Evolutionary conservation across 2,113 vertebrate species (phyloP).

Genomic region (Trematocara marginatum): DNA sequence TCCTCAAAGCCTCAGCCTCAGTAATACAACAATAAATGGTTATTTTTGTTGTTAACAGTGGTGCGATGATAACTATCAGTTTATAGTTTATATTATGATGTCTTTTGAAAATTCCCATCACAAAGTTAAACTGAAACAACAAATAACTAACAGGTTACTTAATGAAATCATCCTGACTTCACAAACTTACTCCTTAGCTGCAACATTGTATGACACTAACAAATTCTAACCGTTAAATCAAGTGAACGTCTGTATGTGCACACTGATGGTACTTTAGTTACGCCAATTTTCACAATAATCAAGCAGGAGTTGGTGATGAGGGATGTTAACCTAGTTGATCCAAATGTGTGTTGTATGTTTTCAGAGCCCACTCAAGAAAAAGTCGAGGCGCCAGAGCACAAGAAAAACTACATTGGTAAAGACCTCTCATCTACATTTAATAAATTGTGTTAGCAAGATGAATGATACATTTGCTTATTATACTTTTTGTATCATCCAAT

Average conservation of each 20-base stretch:
- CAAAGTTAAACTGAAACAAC: background rate
- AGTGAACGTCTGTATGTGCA: background rate
- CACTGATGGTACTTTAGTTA: background rate
- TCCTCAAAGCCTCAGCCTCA: background rate
- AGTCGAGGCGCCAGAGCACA: background rate
- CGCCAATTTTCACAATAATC: background rate
- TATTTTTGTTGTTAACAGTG: background rate
- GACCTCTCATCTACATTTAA: background rate
- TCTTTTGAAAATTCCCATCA: background rate
- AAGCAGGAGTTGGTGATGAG: background rate
- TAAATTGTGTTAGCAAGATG: background rate
- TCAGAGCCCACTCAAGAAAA: constrained; percentile 12
- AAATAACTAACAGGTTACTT: background rate
- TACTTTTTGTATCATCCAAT: background rate
- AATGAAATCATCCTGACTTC: background rate
- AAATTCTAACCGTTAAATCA: background rate
- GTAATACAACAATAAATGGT: background rate
- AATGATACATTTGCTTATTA: background rate
- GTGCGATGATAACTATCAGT: background rate
- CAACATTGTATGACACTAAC: background rate
- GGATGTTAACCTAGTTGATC: background rate
- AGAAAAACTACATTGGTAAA: constrained; percentile 48
- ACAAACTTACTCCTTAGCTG: background rate
- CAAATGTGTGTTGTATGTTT: constrained; percentile 13
- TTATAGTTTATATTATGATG: background rate